phyloP scores from a whole-genome alignment of 1,140 invertebrate species.

The Thaumatotibia leucotreta region DNA sequence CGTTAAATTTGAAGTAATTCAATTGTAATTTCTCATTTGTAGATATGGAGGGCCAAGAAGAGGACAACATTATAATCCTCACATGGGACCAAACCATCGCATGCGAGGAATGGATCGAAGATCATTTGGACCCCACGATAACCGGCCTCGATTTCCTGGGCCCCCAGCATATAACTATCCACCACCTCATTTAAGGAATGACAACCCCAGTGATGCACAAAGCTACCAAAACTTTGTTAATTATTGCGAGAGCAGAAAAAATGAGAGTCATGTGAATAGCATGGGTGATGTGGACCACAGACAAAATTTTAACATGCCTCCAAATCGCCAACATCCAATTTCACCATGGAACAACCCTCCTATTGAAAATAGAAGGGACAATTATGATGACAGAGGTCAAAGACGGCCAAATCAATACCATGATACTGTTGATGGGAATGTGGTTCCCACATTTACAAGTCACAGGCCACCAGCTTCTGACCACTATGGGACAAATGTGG shows the following conservation, averaged over 20 bases:
- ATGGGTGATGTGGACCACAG: conserved; percentile 60
- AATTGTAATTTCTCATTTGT: neutral
- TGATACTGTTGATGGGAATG: conserved; percentile 27
- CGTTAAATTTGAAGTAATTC: no score
- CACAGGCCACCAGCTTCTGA: conserved; percentile 66
- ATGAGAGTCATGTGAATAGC: conserved; percentile 43
- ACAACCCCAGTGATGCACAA: neutral
- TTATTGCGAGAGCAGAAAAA: conserved; percentile 30
- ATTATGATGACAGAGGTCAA: conserved; percentile 32
- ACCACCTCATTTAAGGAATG: neutral
- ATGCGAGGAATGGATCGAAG: conserved; percentile 16
- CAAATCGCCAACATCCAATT: conserved; percentile 18
- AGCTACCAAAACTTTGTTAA: conserved; percentile 24
- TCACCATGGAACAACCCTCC: conserved; percentile 34
- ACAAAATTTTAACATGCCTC: conserved; percentile 19
- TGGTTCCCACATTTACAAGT: conserved; percentile 34
- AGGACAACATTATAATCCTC: conserved; percentile 23
- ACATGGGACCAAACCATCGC: conserved; percentile 17
- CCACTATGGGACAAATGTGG: conserved; percentile 55
- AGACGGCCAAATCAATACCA: conserved; percentile 23
- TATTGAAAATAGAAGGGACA: conserved; percentile 23
- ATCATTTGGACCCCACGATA: conserved; percentile 4
- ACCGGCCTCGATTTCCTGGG: neutral
- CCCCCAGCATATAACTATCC: neutral
- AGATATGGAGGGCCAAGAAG: conserved; percentile 22